These are phyloP conservation scores for Telmatochromis brichardi DNA, from an alignment of 2,113 vertebrate genomes.

Conservation along the genomic window DNA sequence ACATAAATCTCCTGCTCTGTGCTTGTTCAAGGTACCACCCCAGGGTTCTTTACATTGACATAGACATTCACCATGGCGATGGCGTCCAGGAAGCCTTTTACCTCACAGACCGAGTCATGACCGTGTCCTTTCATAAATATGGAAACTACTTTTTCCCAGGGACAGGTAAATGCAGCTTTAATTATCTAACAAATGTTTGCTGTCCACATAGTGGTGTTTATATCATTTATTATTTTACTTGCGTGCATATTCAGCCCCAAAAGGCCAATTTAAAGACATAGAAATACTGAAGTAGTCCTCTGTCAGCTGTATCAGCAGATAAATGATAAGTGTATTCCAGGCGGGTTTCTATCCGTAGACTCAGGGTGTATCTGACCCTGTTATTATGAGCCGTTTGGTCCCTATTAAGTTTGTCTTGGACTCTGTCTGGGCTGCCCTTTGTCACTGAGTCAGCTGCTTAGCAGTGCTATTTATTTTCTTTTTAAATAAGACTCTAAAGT, in stretches of 20 bases:
- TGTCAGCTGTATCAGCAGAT: neutral
- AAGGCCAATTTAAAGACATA: neutral
- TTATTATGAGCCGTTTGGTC: neutral
- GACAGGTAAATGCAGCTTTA: constrained; percentile 74
- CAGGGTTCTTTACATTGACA: constrained; percentile 95
- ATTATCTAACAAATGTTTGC: neutral
- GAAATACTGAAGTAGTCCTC: neutral
- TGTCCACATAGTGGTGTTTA: neutral
- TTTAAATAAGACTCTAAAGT: neutral
- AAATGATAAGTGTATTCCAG: neutral
- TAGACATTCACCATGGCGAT: constrained; percentile 96
- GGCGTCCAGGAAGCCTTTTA: constrained; percentile 98
- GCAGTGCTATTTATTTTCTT: neutral
- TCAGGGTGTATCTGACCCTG: neutral
- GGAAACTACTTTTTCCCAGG: constrained; percentile 99
- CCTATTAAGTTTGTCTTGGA: neutral
- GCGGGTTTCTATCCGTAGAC: neutral
- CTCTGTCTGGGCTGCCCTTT: neutral
- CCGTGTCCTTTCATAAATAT: constrained; percentile 98
- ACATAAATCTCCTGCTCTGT: neutral
- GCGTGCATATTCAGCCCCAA: neutral
- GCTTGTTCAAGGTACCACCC: constrained; percentile 83
- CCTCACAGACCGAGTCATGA: constrained; percentile 97
- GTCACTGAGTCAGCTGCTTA: neutral
- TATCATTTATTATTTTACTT: neutral